Evolutionary conservation across 2,888 invertebrate species (phyloP), one percentile per base, ranked within the genome.

Genomic region (Amorpha juglandis): DNA sequence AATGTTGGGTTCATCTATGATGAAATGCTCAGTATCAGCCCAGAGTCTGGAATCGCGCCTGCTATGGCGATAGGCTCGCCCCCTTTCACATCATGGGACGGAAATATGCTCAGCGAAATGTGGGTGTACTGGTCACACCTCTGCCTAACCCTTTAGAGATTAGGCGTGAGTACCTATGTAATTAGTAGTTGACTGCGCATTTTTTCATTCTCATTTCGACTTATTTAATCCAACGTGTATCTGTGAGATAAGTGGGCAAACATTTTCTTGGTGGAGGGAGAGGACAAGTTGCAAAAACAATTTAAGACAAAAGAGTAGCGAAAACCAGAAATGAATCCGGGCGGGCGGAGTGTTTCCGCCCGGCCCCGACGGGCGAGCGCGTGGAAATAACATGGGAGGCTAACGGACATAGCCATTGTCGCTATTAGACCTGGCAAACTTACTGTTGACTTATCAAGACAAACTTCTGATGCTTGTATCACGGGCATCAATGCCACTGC

Each of bases 301-400:
- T 90, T 89, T 87, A 88, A 91, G 91, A 90, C 89, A 91, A 91
- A 91, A 91, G 91, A 90, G 89, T 85, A 91, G 86, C 88, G 90
- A 91, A 88, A 89, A 90, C 88, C 89, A 91, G 91, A 89, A 91
- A 90, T 91, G 91, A 91, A 90, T 90, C 87, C 85, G 89, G 86
- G 85, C 85, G 88, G 90, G 88, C 79, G 87, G 79, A 78, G 83
- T 73, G 80, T 76, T 83, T 79, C 86, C 84, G 83, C 87, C 86
- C 83, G 75, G 75, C 79, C 80, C 78, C 81, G 72, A 76, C 79
- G 78, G 81, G 84, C 75, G 84, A 82, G 84, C 79, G 84, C 82
- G 79, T 80, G 83, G 82, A 77, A 82, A 83, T 79, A 82, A 83
- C 83, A 83, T 81, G 78, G 84, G 83, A 80, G 81, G 81, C 79